phyloP scores from a whole-genome alignment of 2,797 vertebrate species.

The Loriculus beryllinus region DNA sequence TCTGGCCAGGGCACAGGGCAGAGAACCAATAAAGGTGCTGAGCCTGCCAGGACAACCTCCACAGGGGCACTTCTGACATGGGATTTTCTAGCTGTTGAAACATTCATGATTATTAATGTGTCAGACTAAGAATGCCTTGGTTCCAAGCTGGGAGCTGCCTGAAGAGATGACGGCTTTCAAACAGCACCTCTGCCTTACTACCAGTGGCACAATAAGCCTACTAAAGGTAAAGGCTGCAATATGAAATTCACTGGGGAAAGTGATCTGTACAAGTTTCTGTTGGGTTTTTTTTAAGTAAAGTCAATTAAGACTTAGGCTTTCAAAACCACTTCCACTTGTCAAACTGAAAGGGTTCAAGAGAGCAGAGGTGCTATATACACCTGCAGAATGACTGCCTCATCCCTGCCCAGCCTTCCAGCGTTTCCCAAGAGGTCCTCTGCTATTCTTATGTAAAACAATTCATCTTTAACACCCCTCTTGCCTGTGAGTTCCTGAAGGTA shows the following conservation, averaged over 20 bases:
- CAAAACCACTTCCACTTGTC: neutral
- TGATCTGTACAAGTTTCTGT: neutral
- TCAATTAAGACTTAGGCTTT: neutral
- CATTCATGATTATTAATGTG: neutral
- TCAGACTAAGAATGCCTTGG: neutral
- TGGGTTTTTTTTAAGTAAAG: neutral
- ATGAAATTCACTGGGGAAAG: neutral
- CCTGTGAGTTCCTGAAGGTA: neutral
- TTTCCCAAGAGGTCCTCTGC: neutral
- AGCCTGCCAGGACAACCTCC: neutral
- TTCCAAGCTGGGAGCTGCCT: neutral
- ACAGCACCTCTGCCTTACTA: neutral
- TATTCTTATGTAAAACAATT: neutral
- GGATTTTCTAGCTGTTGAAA: neutral
- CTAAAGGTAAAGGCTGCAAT: neutral
- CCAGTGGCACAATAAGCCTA: neutral
- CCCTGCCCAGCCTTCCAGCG: neutral
- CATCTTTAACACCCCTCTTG: neutral
- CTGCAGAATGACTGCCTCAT: neutral
- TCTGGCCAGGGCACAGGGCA: neutral
- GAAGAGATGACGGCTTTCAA: neutral
- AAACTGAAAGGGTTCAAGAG: neutral
- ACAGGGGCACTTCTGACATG: neutral
- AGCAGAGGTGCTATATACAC: neutral
- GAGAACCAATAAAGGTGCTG: neutral